phyloP scores from a whole-genome alignment of 1,140 invertebrate species.

The Nebria ingens region DNA sequence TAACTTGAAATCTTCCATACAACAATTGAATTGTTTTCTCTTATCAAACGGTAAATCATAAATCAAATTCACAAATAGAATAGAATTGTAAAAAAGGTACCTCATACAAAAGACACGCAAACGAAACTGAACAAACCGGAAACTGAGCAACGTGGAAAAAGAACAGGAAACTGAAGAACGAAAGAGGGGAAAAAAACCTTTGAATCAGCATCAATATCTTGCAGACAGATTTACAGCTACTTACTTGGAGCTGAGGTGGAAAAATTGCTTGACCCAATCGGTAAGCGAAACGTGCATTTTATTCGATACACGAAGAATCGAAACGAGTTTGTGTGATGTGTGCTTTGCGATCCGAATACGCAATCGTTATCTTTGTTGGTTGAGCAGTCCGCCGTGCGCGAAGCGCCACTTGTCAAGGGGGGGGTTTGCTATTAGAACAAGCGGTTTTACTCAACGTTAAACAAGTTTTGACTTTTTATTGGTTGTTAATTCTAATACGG shows the following conservation, averaged over 20 bases:
- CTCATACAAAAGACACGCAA: not conserved
- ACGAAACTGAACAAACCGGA: not conserved
- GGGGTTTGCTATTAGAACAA: too few species aligned
- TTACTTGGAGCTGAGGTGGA: not conserved
- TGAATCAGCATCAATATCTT: not conserved
- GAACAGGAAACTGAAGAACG: not conserved
- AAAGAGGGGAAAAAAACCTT: too few species aligned
- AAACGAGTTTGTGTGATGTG: not conserved
- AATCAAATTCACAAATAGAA: too few species aligned
- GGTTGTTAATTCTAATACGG: not conserved
- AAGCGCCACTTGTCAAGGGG: not conserved
- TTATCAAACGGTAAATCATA: too few species aligned
- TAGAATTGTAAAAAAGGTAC: too few species aligned
- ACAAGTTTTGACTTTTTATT: not conserved
- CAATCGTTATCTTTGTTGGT: not conserved
- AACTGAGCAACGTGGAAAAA: not conserved
- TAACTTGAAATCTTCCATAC: too few species aligned
- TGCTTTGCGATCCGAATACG: not conserved
- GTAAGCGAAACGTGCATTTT: not conserved
- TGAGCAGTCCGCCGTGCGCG: not conserved
- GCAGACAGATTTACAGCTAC: not conserved
- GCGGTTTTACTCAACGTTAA: too few species aligned
- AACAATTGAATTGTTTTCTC: too few species aligned
- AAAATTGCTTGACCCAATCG: not conserved
- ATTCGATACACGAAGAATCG: not conserved